Evolutionary conservation across 2,888 invertebrate genomes (phyloP).

Genomic region (Amblyjoppa fuscipennis): DNA sequence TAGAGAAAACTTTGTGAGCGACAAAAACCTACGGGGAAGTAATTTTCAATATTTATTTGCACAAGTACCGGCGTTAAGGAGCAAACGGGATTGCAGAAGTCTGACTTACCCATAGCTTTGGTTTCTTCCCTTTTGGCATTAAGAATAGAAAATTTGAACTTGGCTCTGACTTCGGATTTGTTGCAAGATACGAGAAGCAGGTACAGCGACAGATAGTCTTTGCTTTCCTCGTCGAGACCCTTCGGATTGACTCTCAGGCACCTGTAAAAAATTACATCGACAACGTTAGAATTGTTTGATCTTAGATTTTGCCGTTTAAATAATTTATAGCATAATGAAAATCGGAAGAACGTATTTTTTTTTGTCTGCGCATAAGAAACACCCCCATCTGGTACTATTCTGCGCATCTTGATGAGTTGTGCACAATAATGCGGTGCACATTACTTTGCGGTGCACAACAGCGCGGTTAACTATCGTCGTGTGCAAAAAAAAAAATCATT

Average conservation of each 20-base stretch:
- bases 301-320: neutral
- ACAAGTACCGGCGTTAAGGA: neutral
- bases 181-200: constrained; percentile 99
- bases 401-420: too few relatives aligned
- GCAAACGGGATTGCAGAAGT: neutral
- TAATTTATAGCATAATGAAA: neutral
- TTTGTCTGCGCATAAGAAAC: neutral
- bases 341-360: neutral
- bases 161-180: constrained; percentile 99
- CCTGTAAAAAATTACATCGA: constrained; percentile 86
- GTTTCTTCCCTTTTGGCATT: constrained; percentile 99
- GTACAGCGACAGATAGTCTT: constrained; percentile 99
- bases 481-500: too few relatives aligned
- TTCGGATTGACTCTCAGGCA: constrained; percentile 99
- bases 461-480: too few relatives aligned
- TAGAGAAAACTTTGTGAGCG: neutral
- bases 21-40: neutral
- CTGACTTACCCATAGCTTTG: constrained; percentile 97
- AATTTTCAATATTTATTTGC: neutral
- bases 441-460: too few relatives aligned
- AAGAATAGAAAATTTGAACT: constrained; percentile 99
- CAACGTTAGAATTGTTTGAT: constrained; percentile 1
- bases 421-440: too few relatives aligned
- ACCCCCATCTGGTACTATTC: too few relatives aligned
- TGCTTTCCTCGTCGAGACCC: constrained; percentile 99